A percentile compares a stretch with the other conserved stretches of the same genome.
Evolutionary conservation across 1,140 invertebrate genomes (phyloP).

Genomic region (Drosophila erecta): DNA sequence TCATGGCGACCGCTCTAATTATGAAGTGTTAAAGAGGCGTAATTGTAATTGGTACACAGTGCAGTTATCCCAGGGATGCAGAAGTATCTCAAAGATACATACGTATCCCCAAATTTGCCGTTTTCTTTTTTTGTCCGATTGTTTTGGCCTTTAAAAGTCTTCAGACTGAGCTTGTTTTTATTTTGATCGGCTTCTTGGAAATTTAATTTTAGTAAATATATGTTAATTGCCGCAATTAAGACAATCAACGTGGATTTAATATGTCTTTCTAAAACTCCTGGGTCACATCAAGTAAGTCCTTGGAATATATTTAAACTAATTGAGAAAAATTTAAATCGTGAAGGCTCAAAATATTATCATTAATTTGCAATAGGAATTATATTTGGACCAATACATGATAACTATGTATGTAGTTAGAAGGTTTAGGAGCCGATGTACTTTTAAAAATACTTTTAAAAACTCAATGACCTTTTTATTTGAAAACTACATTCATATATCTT

Average conservation of each 20-base stretch:
- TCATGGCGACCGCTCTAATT: constrained; percentile 42
- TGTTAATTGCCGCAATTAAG: constrained; percentile 47
- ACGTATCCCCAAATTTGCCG: background rate
- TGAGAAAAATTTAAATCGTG: background rate
- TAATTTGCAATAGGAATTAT: constrained; percentile 11
- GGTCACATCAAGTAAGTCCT: constrained; percentile 37
- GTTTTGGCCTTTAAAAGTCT: constrained; percentile 30
- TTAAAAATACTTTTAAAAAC: too few species aligned
- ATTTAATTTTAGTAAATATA: constrained; percentile 39
- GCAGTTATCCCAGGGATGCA: constrained; percentile 14
- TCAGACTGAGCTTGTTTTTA: constrained; percentile 30
- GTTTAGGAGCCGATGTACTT: background rate
- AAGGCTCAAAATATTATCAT: constrained; percentile 64
- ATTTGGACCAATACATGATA: background rate
- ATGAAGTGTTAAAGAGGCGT: constrained; percentile 43
- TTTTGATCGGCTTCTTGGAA: constrained; percentile 43
- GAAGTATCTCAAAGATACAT: background rate
- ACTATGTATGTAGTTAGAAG: too few species aligned
- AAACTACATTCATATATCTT: background rate
- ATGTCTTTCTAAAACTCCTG: constrained; percentile 26
- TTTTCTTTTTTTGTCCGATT: constrained; percentile 4
- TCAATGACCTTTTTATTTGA: background rate
- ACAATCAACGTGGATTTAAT: constrained; percentile 30
- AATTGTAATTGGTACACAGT: constrained; percentile 33
- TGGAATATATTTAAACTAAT: constrained; percentile 43